Evolutionary conservation across 2,113 vertebrate genomes (phyloP).

Genomic region (Athene cunicularia): DNA sequence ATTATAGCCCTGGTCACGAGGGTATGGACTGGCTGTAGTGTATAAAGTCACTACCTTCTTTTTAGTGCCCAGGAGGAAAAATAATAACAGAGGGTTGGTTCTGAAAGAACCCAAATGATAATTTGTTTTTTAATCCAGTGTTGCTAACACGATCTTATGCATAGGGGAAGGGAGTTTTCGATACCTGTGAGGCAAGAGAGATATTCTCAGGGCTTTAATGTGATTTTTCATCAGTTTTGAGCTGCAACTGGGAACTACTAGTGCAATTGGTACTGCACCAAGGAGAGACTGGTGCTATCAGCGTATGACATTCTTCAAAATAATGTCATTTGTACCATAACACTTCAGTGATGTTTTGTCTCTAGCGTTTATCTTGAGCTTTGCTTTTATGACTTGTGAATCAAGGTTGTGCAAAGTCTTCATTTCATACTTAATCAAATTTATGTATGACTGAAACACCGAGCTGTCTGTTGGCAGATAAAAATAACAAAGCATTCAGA

Average conservation of each 20-base stretch:
- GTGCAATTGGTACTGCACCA: background rate
- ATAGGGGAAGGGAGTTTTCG: background rate
- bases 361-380: background rate
- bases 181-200: background rate
- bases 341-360: background rate
- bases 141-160: background rate
- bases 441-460: background rate
- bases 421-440: background rate
- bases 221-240: background rate
- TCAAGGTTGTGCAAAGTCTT: background rate
- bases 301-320: background rate
- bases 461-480: background rate
- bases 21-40: background rate
- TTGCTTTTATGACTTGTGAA: background rate
- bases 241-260: background rate
- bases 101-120: background rate
- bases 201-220: background rate
- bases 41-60: background rate
- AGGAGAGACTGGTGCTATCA: background rate
- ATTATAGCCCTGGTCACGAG: background rate
- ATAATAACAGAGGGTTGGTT: background rate
- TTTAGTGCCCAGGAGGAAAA: background rate
- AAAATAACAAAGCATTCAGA: background rate
- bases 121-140: background rate
- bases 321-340: accelerated